Evolutionary conservation across 2,797 vertebrate genomes (phyloP).

Genomic region (Notolepis coatsorum): DNA sequence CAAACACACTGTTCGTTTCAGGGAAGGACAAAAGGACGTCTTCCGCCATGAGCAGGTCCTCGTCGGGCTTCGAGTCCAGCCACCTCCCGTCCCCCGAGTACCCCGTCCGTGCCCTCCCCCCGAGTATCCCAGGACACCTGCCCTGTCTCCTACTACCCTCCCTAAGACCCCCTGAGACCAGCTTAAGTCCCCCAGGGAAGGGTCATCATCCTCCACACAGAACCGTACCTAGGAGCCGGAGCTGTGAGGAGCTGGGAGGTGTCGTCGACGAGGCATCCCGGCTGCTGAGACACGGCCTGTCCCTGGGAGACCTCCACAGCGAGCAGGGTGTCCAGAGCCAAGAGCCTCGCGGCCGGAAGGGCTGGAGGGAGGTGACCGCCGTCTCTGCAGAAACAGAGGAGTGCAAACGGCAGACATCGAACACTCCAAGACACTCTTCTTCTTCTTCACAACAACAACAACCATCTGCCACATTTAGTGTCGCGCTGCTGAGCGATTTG

Average conservation of each 20-base stretch:
- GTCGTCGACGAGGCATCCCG: constrained; percentile 24
- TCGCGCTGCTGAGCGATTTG: not conserved
- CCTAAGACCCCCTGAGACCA: constrained; percentile 16
- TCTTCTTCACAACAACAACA: not conserved
- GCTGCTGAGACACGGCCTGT: constrained; percentile 79
- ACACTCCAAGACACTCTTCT: not conserved
- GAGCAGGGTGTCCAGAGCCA: constrained; percentile 33
- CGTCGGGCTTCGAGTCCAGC: constrained; percentile 81
- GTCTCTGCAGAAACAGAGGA: not conserved
- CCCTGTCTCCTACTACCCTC: constrained; percentile 21
- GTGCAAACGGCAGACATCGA: not conserved
- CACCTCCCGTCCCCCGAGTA: constrained; percentile 79
- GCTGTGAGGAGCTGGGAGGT: constrained; percentile 80
- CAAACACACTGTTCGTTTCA: constrained; percentile 71
- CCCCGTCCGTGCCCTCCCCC: constrained; percentile 71
- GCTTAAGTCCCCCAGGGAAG: constrained; percentile 44
- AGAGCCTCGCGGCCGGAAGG: constrained; percentile 16
- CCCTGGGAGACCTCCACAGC: constrained; percentile 82
- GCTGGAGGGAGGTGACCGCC: constrained; percentile 20
- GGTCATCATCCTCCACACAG: constrained; percentile 12
- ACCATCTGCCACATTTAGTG: not conserved
- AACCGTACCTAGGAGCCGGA: constrained; percentile 80
- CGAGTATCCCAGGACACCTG: constrained; percentile 46
- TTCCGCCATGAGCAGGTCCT: constrained; percentile 80
- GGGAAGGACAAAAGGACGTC: constrained; percentile 85